phyloP scores from a whole-genome alignment of 2,113 vertebrate species.

The Eurypyga helias region DNA sequence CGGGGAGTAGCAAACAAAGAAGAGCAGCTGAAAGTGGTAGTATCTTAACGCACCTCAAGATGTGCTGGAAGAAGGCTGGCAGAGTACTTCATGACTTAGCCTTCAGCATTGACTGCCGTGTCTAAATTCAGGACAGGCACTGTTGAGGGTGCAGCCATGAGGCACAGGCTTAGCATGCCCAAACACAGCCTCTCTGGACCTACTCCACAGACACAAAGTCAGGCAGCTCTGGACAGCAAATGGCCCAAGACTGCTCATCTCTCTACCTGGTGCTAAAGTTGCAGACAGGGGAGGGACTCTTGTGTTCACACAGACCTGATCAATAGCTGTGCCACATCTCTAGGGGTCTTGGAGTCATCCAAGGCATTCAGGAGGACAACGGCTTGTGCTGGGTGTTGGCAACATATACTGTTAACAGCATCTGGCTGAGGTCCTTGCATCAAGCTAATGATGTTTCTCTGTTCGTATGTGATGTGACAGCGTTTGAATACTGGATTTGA shows the following conservation, averaged over 20 bases:
- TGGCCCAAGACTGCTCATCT: neutral
- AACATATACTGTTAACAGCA: fast-evolving
- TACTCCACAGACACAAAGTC: neutral
- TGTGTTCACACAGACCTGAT: neutral
- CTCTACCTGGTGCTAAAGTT: neutral
- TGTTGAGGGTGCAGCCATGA: neutral
- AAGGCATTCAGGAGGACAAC: neutral
- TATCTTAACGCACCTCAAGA: neutral
- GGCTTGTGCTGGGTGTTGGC: neutral
- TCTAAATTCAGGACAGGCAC: neutral
- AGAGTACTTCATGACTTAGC: neutral
- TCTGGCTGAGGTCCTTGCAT: neutral
- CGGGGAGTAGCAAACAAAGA: neutral
- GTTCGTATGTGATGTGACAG: neutral
- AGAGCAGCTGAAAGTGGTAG: neutral
- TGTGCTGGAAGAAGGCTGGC: neutral
- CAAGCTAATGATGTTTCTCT: neutral
- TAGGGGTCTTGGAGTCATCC: neutral
- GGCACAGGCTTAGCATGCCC: neutral
- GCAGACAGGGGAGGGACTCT: neutral
- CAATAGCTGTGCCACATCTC: neutral
- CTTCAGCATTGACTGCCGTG: neutral
- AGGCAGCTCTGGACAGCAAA: neutral
- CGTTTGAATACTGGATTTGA: neutral
- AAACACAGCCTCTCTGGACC: neutral